phyloP scores from a whole-genome alignment of 2,113 vertebrate genomes.

The Xenopus laevis region DNA sequence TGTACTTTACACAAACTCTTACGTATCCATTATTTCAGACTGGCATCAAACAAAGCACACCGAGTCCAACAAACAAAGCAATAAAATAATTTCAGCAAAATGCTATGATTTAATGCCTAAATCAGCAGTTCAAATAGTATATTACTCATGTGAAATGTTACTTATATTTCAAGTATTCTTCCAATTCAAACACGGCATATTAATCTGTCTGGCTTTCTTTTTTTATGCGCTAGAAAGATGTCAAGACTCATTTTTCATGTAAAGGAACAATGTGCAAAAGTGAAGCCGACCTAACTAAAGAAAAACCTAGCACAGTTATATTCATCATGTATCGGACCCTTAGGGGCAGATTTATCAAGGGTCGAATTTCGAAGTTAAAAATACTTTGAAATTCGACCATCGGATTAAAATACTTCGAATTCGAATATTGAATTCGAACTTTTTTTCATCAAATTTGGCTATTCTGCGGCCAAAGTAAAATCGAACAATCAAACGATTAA shows the following conservation, averaged over 20 bases:
- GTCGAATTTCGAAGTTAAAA: too few species aligned
- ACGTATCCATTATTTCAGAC: too few species aligned
- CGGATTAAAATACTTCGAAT: too few species aligned
- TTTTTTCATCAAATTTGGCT: too few species aligned
- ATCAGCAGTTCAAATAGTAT: constrained; percentile 34
- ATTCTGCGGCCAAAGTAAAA: too few species aligned
- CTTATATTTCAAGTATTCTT: constrained; percentile 40
- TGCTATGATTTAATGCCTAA: constrained; percentile 38
- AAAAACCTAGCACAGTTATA: not conserved
- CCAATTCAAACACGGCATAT: constrained; percentile 46
- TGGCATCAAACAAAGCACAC: constrained; percentile 50
- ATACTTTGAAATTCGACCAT: too few species aligned
- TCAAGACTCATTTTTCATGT: constrained; percentile 36
- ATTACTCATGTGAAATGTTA: constrained; percentile 46
- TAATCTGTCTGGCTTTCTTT: constrained; percentile 25
- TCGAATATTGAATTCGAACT: too few species aligned
- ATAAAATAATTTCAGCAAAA: constrained; percentile 49
- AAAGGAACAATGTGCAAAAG: constrained; percentile 37
- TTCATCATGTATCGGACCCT: not conserved
- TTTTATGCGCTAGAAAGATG: constrained; percentile 29
- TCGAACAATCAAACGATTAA: too few species aligned
- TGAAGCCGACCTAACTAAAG: not conserved
- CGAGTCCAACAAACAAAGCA: constrained; percentile 47
- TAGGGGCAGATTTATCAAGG: too few species aligned
- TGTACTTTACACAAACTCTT: too few species aligned